Percentiles rank a stretch among this genome's conserved stretches.
Evolutionary conservation across 2,113 vertebrate species (phyloP).

Genomic region (Sminthopsis crassicaudata): DNA sequence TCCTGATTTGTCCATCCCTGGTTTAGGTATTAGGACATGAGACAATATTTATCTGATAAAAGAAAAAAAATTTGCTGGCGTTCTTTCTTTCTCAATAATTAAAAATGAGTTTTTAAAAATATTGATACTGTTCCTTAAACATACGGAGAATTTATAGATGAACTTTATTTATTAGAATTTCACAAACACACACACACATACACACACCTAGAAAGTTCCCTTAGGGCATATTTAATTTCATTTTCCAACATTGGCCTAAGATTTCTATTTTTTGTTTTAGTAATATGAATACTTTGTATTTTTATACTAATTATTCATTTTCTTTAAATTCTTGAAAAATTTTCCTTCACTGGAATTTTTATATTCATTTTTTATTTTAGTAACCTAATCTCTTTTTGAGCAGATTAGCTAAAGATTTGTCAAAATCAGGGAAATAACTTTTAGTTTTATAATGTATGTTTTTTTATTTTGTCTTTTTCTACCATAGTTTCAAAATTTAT

Average conservation of each 20-base stretch:
- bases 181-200: neutral
- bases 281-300: neutral
- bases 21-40: neutral
- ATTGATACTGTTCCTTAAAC: neutral
- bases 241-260: neutral
- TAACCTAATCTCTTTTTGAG: neutral
- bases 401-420: neutral
- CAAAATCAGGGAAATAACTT: neutral
- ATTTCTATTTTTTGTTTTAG: neutral
- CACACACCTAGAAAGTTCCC: neutral
- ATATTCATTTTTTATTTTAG: neutral
- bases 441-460: neutral
- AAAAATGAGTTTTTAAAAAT: neutral
- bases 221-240: neutral
- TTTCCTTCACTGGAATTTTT: neutral
- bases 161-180: neutral
- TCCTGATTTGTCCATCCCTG: neutral
- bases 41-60: no score
- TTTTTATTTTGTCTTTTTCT: neutral
- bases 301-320: neutral
- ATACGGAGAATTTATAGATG: neutral
- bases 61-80: neutral
- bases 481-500: neutral
- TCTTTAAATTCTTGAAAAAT: neutral
- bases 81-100: neutral